Evolutionary conservation across 1,140 invertebrate genomes (phyloP).

Genomic region (Oryzaephilus surinamensis): DNA sequence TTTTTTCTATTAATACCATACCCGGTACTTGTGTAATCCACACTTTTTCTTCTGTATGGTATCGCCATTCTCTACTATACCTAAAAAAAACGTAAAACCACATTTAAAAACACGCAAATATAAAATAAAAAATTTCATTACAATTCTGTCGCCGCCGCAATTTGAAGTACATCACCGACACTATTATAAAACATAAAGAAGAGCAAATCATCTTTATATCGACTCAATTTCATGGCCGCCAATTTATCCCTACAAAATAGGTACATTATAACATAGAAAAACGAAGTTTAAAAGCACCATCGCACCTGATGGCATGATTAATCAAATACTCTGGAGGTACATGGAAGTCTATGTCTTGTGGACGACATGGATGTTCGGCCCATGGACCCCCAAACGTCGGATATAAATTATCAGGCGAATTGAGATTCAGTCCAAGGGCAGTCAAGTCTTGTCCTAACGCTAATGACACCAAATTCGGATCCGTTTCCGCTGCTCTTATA

Average conservation of each 20-base stretch:
- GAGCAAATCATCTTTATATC: conserved; percentile 96
- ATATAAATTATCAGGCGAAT: conserved; percentile 93
- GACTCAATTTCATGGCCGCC: conserved; percentile 86
- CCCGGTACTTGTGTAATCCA: conserved; percentile 98
- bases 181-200: conserved; percentile 99
- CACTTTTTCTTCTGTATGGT: conserved; percentile 96
- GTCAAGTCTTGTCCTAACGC: conserved; percentile 96
- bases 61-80: conserved; percentile 96
- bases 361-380: conserved; percentile 93
- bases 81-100: conserved; percentile 40
- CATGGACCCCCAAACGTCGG: conserved; percentile 96
- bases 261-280: not conserved
- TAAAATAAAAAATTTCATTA: conserved; percentile 48
- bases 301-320: conserved; percentile 70
- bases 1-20: conserved; percentile 85
- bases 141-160: conserved; percentile 93
- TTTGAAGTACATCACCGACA: conserved; percentile 93
- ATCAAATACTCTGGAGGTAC: conserved; percentile 98
- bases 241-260: conserved; percentile 68
- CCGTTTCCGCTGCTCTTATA: conserved; percentile 92
- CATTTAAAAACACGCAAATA: conserved; percentile 1
- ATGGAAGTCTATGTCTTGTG: conserved; percentile 97
- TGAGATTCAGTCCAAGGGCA: conserved; percentile 93
- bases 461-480: conserved; percentile 88
- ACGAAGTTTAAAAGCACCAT: not conserved